Conservation (phyloP, 2,888 invertebrate species). For the Griposia aprilina region DNA sequence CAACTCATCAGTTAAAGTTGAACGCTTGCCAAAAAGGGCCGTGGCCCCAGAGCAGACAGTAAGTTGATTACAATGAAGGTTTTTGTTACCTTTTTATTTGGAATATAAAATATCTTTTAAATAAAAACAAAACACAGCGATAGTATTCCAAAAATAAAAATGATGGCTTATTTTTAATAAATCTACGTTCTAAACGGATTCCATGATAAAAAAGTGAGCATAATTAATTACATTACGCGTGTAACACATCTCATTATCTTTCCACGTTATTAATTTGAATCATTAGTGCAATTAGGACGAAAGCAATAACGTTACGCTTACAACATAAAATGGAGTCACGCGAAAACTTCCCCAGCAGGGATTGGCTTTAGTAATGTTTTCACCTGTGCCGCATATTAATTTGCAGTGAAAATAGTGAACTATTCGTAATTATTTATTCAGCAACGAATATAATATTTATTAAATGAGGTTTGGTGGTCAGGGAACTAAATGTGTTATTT, state of each 20-base stretch:
- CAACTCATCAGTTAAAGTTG: constrained; percentile 47
- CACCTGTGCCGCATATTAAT: constrained; percentile 61
- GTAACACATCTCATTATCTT: constrained; percentile 74
- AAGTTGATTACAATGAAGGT: constrained; percentile 47
- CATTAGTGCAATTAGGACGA: constrained; percentile 76
- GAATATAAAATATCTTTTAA: constrained; percentile 36
- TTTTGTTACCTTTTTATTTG: constrained; percentile 40
- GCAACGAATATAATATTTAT: constrained; percentile 51
- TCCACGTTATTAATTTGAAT: constrained; percentile 75
- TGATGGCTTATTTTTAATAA: constrained; percentile 11
- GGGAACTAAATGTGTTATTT: constrained; percentile 54
- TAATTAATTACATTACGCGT: constrained; percentile 71
- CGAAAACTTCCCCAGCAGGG: constrained; percentile 69
- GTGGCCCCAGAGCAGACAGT: constrained; percentile 24
- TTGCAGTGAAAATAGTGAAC: constrained; percentile 50
- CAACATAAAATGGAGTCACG: constrained; percentile 75
- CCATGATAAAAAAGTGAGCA: constrained; percentile 52
- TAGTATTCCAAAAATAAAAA: neutral
- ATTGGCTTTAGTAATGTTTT: constrained; percentile 67
- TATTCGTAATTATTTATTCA: constrained; percentile 59
- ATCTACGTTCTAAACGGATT: constrained; percentile 45
- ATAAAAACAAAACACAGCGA: constrained; percentile 7
- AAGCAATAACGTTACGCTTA: constrained; percentile 72
- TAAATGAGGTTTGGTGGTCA: constrained; percentile 60
- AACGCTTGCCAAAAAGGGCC: constrained; percentile 50